Conservation (phyloP, 2,113 vertebrate genomes). For the Nicator chloris region DNA sequence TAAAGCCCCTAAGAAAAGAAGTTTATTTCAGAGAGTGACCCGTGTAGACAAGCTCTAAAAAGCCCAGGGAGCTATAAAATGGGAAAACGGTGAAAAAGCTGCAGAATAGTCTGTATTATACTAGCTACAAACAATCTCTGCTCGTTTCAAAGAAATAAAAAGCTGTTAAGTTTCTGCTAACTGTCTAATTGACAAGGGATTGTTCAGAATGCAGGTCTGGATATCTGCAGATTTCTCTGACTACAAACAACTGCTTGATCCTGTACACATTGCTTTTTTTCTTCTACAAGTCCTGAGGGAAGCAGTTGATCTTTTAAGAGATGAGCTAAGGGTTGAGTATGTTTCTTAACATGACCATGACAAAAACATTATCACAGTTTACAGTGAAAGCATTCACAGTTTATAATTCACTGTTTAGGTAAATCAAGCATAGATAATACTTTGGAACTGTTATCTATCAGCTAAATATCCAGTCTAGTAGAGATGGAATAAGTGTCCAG, state of each 20-base stretch:
- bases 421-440: not conserved
- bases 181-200: not conserved
- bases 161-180: not conserved
- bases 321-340: not conserved
- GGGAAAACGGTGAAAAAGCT: not conserved
- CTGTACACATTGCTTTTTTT: not conserved
- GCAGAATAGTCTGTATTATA: not conserved
- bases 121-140: not conserved
- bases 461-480: not conserved
- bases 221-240: slow-evolving; percentile 1
- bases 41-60: not conserved
- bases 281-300: not conserved
- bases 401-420: not conserved
- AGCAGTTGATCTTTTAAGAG: not conserved
- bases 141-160: not conserved
- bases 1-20: not conserved
- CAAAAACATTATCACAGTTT: not conserved
- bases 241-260: not conserved
- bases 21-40: not conserved
- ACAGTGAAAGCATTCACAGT: not conserved
- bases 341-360: not conserved
- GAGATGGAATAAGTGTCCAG: not conserved
- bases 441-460: not conserved
- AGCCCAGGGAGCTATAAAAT: not conserved
- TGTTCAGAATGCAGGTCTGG: slow-evolving; percentile 10